Conservation (phyloP, 2,888 invertebrate genomes). For the Noctua janthe region DNA sequence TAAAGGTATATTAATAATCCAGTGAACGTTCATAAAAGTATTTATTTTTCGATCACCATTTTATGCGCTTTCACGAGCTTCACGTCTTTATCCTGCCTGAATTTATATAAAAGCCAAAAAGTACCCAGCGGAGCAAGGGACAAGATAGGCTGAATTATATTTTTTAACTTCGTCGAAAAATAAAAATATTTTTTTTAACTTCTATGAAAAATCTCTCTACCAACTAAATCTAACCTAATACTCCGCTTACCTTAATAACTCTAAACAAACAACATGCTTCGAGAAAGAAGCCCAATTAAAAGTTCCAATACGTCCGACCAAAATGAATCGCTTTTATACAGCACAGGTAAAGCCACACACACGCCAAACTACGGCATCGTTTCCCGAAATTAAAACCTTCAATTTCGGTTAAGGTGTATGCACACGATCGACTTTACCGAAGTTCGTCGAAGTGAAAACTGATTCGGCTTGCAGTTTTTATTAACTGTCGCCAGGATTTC, state of each 20-base stretch:
- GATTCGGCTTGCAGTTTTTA: background rate
- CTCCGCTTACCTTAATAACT: background rate
- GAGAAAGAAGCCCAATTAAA: slow-evolving; percentile 56
- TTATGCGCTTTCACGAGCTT: background rate
- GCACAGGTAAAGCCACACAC: slow-evolving; percentile 43
- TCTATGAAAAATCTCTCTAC: background rate
- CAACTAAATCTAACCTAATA: background rate
- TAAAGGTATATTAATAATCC: background rate
- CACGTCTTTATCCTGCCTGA: background rate
- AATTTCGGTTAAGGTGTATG: slow-evolving; percentile 14
- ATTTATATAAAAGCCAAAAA: background rate
- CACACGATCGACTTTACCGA: slow-evolving; percentile 14
- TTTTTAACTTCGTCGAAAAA: too few relatives aligned
- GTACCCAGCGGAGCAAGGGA: background rate
- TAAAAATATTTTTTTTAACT: too few relatives aligned
- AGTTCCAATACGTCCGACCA: slow-evolving; percentile 53
- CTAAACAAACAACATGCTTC: slow-evolving; percentile 16
- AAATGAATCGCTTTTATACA: slow-evolving; percentile 45
- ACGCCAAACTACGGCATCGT: slow-evolving; percentile 40
- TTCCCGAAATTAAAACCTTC: slow-evolving; percentile 51
- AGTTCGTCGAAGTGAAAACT: background rate
- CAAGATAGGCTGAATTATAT: background rate
- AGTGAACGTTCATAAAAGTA: too few relatives aligned
- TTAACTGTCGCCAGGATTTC: background rate
- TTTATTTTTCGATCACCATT: too few relatives aligned